Conservation (phyloP, 2,113 vertebrate species). For the Nematolebias whitei region DNA sequence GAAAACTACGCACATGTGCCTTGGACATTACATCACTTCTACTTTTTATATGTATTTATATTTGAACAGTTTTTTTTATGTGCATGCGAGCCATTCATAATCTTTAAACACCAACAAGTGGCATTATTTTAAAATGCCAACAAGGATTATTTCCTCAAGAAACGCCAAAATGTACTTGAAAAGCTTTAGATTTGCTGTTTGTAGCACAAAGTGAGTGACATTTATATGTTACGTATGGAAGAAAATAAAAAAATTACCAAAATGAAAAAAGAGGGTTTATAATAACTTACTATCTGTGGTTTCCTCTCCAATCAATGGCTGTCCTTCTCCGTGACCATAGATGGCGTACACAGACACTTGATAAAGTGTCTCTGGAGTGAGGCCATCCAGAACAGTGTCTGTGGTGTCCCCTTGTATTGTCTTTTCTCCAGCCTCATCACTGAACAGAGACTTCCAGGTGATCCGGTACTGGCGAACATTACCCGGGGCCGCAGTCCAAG, state of each 20-base stretch:
- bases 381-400: constrained; percentile 85
- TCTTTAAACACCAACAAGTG: constrained; percentile 18
- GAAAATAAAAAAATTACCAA: not conserved
- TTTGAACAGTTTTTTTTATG: constrained; percentile 7
- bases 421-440: constrained; percentile 88
- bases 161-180: not conserved
- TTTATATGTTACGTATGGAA: not conserved
- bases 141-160: constrained; percentile 29
- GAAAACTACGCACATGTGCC: constrained; percentile 57
- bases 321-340: constrained; percentile 90
- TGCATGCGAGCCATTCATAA: constrained; percentile 3
- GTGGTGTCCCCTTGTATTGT: constrained; percentile 83
- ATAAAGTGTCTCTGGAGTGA: constrained; percentile 95
- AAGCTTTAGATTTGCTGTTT: too few species aligned
- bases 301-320: constrained; percentile 88
- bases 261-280: constrained; percentile 5
- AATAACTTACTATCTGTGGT: constrained; percentile 89
- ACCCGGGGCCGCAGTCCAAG: constrained; percentile 92
- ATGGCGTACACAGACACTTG: constrained; percentile 88
- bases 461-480: constrained; percentile 88
- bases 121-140: too few species aligned
- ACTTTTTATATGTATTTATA: not conserved
- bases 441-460: constrained; percentile 90
- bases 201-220: not conserved
- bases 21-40: constrained; percentile 47